Percentiles rank a stretch among this genome's conserved stretches.
Conservation (phyloP, 2,888 invertebrate species). For the Parnassius mnemosyne region DNA sequence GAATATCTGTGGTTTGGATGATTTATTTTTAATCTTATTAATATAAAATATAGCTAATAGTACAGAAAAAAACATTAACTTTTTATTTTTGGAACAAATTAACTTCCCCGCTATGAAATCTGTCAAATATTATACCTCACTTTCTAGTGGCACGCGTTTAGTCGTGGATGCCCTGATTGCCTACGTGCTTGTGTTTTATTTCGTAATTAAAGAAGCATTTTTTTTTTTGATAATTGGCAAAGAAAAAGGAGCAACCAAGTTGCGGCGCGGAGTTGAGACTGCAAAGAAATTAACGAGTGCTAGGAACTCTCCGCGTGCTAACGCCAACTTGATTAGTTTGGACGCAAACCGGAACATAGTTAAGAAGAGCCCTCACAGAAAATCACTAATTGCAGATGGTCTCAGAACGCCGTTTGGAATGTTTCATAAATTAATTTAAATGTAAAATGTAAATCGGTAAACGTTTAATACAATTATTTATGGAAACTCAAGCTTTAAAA, state of each 20-base stretch:
- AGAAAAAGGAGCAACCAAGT: slow-evolving; percentile 63
- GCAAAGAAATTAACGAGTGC: slow-evolving; percentile 79
- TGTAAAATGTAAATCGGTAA: background rate
- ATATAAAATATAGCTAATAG: too few species aligned
- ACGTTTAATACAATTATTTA: too few species aligned
- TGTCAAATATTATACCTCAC: too few species aligned
- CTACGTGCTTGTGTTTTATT: too few species aligned
- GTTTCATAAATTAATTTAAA: slow-evolving; percentile 12
- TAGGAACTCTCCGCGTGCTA: slow-evolving; percentile 75
- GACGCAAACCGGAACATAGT: slow-evolving; percentile 78
- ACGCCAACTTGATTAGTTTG: slow-evolving; percentile 75
- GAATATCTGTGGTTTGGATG: too few species aligned
- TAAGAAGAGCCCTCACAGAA: slow-evolving; percentile 59
- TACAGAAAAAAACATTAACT: too few species aligned
- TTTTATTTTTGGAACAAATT: too few species aligned
- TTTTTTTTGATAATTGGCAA: slow-evolving; percentile 74
- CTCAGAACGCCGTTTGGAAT: slow-evolving; percentile 42
- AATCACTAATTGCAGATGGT: slow-evolving; percentile 66
- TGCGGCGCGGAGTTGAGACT: slow-evolving; percentile 64
- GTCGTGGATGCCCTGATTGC: too few species aligned
- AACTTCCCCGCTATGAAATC: too few species aligned
- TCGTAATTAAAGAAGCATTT: slow-evolving; percentile 62
- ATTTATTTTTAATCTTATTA: too few species aligned
- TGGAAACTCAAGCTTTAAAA: too few species aligned
- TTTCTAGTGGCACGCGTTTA: too few species aligned